Percentiles rank a stretch among this genome's conserved stretches.
Conservation (phyloP, 2,888 invertebrate genomes). For the Hypena proboscidalis region DNA sequence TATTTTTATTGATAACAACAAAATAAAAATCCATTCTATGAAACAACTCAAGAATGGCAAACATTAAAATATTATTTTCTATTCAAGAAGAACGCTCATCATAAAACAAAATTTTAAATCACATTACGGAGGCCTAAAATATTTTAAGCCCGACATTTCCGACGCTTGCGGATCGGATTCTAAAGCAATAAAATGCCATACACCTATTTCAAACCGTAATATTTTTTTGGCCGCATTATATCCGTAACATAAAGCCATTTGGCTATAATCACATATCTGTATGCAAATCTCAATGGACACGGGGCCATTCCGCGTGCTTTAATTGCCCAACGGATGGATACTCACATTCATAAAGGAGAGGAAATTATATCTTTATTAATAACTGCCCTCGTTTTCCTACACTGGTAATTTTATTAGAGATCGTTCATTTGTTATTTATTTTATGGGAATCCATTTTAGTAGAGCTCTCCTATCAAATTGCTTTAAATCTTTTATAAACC, state of each 20-base stretch:
- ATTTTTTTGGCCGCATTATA: slow-evolving; percentile 41
- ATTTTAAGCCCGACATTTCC: slow-evolving; percentile 3
- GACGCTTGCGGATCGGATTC: slow-evolving; percentile 13
- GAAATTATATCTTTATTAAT: slow-evolving; percentile 72
- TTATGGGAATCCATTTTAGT: slow-evolving; percentile 19
- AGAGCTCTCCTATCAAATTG: slow-evolving; percentile 9
- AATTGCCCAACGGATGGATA: slow-evolving; percentile 71
- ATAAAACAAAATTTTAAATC: slow-evolving; percentile 12
- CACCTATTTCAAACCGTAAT: slow-evolving; percentile 26
- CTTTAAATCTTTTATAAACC: slow-evolving; percentile 10
- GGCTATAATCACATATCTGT: slow-evolving; percentile 73
- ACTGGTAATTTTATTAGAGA: slow-evolving; percentile 57
- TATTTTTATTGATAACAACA: no score
- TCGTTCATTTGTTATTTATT: slow-evolving; percentile 43
- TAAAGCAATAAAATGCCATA: slow-evolving; percentile 32
- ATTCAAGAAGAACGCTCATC: slow-evolving; percentile 4
- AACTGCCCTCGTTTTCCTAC: slow-evolving; percentile 51
- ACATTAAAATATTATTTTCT: slow-evolving; percentile 6
- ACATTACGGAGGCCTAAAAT: slow-evolving; percentile 1
- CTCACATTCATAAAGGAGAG: slow-evolving; percentile 61
- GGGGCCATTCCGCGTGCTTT: slow-evolving; percentile 64
- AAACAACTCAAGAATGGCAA: neutral
- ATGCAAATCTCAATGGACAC: slow-evolving; percentile 77
- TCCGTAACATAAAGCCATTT: slow-evolving; percentile 55
- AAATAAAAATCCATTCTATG: no score